Conservation (phyloP, 1,140 invertebrate species). For the Choristoneura fumiferana region DNA sequence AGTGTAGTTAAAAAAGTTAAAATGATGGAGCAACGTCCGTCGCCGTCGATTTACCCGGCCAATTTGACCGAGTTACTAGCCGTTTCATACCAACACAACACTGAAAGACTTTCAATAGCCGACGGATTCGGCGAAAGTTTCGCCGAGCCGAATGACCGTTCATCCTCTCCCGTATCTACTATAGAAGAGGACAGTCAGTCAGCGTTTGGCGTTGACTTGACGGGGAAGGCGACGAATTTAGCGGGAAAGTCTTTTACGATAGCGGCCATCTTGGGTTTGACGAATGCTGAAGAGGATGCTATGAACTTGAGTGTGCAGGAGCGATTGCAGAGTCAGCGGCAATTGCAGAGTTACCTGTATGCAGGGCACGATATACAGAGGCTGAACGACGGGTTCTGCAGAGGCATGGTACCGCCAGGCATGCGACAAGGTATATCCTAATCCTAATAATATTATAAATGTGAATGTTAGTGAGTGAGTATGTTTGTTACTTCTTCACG, state of each 20-base stretch:
- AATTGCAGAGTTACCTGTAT: constrained; percentile 63
- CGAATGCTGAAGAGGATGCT: constrained; percentile 59
- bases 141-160: constrained; percentile 29
- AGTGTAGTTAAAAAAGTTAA: constrained; percentile 20
- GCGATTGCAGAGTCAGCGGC: constrained; percentile 57
- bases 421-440: constrained; percentile 62
- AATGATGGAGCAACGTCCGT: constrained; percentile 56
- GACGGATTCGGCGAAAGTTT: constrained; percentile 21
- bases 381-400: constrained; percentile 58
- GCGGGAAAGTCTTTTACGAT: constrained; percentile 69
- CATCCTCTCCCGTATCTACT: constrained; percentile 38
- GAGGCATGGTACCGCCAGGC: constrained; percentile 48
- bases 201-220: constrained; percentile 67
- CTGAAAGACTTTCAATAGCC: constrained; percentile 34
- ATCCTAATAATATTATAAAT: no score
- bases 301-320: constrained; percentile 69
- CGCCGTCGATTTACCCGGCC: constrained; percentile 41
- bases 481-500: no score
- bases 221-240: constrained; percentile 61
- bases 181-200: constrained; percentile 55
- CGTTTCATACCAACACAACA: constrained; percentile 54
- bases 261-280: constrained; percentile 65
- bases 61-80: constrained; percentile 55
- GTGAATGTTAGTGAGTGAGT: no score
- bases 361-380: constrained; percentile 60